Evolutionary conservation across 2,797 vertebrate species (phyloP), one percentile per base, ranked within the genome.

Genomic region (Gymnocypris eckloni): DNA sequence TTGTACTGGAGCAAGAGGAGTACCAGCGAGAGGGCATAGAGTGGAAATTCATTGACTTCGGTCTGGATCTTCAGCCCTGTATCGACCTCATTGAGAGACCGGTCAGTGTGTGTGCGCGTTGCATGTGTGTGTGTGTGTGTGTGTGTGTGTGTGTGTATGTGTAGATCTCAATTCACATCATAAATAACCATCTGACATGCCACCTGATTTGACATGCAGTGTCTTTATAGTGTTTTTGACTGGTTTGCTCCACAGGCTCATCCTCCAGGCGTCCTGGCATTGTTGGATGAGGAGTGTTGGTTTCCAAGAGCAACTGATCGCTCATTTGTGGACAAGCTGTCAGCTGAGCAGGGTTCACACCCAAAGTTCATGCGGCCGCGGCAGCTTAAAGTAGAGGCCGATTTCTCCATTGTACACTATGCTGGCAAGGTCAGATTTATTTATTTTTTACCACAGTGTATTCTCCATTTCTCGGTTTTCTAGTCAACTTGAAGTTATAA

Each of bases 31-130:
- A 99, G 92, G 98, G 98, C 86, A 99, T 99, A 10, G 98, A 99
- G 94, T 99, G 98, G 98, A 99, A 97, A 92, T 99, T 99, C 94
- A 99, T 99, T 18, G 98, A 99, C 91, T 99, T 99, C 0, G 98
- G 98, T 48, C 95, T 99, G 0, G 98, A 99, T 86, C 95, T 99
- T 89, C 98, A 99, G 94, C 98, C 98, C 22, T 99, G 98, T 93
- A 99, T 99, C 12, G 98, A 99, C 86, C 96, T 99, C 76, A 99
- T 99, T 0, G 98, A 99, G 93, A 97, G 87, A 79, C 90, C 90
- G 84, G 90, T 90, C 8, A 85, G 90, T 89, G 54, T 75, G 5
- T 88, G 25, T n/a, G n/a, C n/a, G n/a, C n/a, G n/a, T n/a, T n/a
- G n/a, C n/a, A n/a, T n/a, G n/a, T n/a, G n/a, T n/a, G n/a, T n/a